These are phyloP conservation scores for Balaeniceps rex DNA, from an alignment of 2,113 vertebrate species.

Conservation along the genomic window DNA sequence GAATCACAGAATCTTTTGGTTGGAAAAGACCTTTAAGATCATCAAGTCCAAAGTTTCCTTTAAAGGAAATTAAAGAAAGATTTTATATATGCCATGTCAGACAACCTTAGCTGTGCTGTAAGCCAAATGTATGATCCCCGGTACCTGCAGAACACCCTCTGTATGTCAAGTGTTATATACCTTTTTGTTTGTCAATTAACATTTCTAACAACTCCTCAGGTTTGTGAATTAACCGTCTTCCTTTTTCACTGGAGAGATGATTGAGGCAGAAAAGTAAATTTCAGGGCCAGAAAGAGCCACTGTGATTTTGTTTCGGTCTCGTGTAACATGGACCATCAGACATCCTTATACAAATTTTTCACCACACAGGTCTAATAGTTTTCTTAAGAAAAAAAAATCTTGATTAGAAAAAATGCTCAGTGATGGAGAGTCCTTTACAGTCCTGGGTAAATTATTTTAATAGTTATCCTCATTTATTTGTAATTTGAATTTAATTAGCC, in stretches of 20 bases:
- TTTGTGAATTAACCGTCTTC: background rate
- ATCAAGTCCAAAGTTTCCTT: too few relatives aligned
- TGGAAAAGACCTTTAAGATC: too few relatives aligned
- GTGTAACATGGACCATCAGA: background rate
- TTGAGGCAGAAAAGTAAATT: background rate
- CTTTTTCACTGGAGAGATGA: background rate
- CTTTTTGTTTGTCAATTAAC: background rate
- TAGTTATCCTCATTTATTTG: conserved; percentile 1
- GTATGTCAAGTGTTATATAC: background rate
- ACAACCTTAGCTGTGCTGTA: background rate
- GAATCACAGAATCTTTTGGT: too few relatives aligned
- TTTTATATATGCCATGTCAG: background rate
- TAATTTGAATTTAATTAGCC: conserved; percentile 41
- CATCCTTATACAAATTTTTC: background rate
- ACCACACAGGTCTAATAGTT: background rate
- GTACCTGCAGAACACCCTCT: background rate
- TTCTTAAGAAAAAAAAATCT: background rate
- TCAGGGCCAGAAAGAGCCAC: background rate
- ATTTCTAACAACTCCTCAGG: background rate
- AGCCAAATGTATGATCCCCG: background rate
- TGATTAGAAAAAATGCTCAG: background rate
- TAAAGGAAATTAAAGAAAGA: background rate
- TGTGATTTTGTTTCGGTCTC: background rate
- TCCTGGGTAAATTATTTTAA: conserved; percentile 13
- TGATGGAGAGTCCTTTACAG: background rate